Base-by-base conservation (phyloP, 2,797 vertebrate genomes). In the Protonibea diacanthus region DNA sequence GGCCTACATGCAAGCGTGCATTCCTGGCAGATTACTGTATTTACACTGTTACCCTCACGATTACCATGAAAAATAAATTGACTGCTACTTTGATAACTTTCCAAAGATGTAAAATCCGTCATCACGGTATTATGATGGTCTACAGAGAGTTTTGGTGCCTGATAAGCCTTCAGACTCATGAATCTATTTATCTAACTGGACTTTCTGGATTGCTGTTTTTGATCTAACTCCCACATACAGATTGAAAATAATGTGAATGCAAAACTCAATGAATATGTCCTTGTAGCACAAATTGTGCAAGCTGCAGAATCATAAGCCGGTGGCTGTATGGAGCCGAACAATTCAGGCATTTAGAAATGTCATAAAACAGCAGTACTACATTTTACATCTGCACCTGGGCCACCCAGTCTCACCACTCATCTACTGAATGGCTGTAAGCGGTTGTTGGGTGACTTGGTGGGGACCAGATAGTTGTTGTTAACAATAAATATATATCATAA, bases 401-500 rank as follows among this genome's bases (percentile, higher is more conserved):
- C 17, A 59, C 33, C 25, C 45, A 42, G 21, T 6, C 5, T 40
- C 25, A 21, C 8, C 17, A 1, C n/a, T n/a, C n/a, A 57, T 53
- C 29, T 21, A 23, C 1, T 48, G 49, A 57, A 38, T 13, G 27
- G 21, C 42, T 38, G 20, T 42, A 27, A 55, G 57, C 25, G 58
- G 27, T 55, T 38, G 33, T 8, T 38, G 8, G 33, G 33, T 38
- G 13, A 44, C 20, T 18, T 5, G 20, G 5, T 67, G 44, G 42
- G 17, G 60, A 62, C 20, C 45, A 62, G 11, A 58, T 25, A 53
- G 58, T 18, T 53, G 20, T 55, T 67, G 20, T 55, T 67, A 27
- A 61, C 66, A 67, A 59, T 18, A 81, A 84, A 55, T 29, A 48
- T 20, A 42, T 27, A 49, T 4, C 33, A 44, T 27, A 52, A 56